Evolutionary conservation across 2,888 invertebrate species (phyloP).

Genomic region (Drosophila nr. fundita): DNA sequence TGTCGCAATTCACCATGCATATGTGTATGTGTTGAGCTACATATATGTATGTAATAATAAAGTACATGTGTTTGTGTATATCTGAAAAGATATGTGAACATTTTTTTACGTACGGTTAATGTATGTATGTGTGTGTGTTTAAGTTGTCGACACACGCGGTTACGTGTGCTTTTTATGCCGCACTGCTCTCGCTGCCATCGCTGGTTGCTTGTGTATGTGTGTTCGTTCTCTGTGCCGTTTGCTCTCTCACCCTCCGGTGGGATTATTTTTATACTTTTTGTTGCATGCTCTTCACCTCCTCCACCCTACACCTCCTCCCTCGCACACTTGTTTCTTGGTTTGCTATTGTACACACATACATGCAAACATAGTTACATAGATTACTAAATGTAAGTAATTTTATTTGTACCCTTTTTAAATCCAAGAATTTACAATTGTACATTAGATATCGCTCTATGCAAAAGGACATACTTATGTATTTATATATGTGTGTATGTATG

Average conservation of each 20-base stretch:
- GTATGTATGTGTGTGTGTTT: constrained; percentile 34
- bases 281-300: constrained; percentile 51
- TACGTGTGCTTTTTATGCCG: constrained; percentile 62
- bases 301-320: constrained; percentile 37
- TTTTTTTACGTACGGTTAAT: constrained; percentile 29
- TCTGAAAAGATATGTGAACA: constrained; percentile 30
- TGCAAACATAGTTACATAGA: constrained; percentile 4
- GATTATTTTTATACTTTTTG: constrained; percentile 76
- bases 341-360: constrained; percentile 5
- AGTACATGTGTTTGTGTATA: constrained; percentile 28
- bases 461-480: neutral
- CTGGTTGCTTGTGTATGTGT: constrained; percentile 26
- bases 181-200: constrained; percentile 51
- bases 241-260: constrained; percentile 41
- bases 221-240: constrained; percentile 28
- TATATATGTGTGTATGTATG: neutral
- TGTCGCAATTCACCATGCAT: constrained; percentile 40
- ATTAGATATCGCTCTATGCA: constrained; percentile 2
- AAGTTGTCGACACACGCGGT: constrained; percentile 58
- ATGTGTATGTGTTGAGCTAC: constrained; percentile 9
- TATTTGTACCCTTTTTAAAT: constrained; percentile 4
- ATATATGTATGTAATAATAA: constrained; percentile 40
- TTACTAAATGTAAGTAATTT: constrained; percentile 10
- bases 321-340: constrained; percentile 55
- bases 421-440: constrained; percentile 12